These are phyloP conservation scores for Allolobophora icterica DNA, from an alignment of 2,888 invertebrate species.

Conservation along the genomic window DNA sequence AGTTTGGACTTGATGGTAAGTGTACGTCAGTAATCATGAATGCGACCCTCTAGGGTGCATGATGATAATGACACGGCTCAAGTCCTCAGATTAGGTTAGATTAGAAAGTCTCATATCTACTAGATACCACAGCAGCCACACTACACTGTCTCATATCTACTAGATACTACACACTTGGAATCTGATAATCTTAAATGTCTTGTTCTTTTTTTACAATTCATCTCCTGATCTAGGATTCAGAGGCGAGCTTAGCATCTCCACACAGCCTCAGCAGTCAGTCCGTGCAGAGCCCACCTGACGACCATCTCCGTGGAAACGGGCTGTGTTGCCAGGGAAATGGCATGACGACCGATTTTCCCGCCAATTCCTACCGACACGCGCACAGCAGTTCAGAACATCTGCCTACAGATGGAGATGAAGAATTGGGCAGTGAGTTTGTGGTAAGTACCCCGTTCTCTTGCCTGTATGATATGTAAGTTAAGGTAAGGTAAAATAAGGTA, in stretches of 20 bases:
- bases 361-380: not conserved
- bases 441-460: not conserved
- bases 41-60: too few relatives aligned
- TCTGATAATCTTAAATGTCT: too few relatives aligned
- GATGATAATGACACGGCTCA: too few relatives aligned
- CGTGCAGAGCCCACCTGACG: conserved; percentile 19
- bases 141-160: too few relatives aligned
- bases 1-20: not conserved
- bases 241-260: not conserved
- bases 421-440: conserved; percentile 18
- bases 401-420: conserved; percentile 31
- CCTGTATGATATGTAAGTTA: not conserved
- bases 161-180: too few relatives aligned
- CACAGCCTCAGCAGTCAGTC: conserved; percentile 25
- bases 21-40: too few relatives aligned
- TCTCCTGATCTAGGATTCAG: not conserved
- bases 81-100: too few relatives aligned
- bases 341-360: not conserved
- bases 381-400: conserved; percentile 24
- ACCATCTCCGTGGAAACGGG: not conserved
- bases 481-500: too few relatives aligned
- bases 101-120: too few relatives aligned
- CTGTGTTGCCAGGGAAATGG: not conserved
- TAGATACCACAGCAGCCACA: too few relatives aligned
- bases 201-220: not conserved